phyloP scores from a whole-genome alignment of 2,888 invertebrate genomes.

The Penaeus monodon region DNA sequence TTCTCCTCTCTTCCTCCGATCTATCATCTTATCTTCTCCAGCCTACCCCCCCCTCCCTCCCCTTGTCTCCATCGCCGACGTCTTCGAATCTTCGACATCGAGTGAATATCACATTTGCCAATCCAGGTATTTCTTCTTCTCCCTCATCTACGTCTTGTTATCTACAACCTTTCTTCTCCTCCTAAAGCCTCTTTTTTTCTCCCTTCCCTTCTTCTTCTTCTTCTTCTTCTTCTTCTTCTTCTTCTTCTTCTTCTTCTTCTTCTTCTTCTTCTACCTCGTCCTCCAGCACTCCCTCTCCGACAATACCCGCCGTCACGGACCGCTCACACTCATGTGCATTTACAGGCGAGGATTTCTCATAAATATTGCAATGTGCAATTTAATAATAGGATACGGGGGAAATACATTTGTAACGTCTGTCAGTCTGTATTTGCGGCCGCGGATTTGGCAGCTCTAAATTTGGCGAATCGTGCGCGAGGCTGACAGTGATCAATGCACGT shows the following conservation, averaged over 20 bases:
- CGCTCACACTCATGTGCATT: conserved; percentile 41
- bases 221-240: neutral
- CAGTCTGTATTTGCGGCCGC: conserved; percentile 46
- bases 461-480: conserved; percentile 46
- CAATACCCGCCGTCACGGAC: conserved; percentile 34
- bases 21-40: too few species aligned
- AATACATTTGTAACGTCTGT: conserved; percentile 55
- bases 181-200: neutral
- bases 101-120: too few species aligned
- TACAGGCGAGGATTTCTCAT: conserved; percentile 52
- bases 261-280: conserved; percentile 15
- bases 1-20: too few species aligned
- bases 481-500: conserved; percentile 52
- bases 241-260: neutral
- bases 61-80: neutral
- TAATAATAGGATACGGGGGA: conserved; percentile 56
- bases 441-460: conserved; percentile 52
- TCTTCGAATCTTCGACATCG: neutral
- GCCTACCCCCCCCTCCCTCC: too few species aligned
- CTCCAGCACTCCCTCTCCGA: conserved; percentile 20
- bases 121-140: neutral
- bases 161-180: neutral
- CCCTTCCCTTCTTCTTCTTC: neutral
- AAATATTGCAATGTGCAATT: conserved; percentile 54
- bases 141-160: neutral